phyloP scores from a whole-genome alignment of 2,888 invertebrate genomes.

The Tanytarsus gracilentus region DNA sequence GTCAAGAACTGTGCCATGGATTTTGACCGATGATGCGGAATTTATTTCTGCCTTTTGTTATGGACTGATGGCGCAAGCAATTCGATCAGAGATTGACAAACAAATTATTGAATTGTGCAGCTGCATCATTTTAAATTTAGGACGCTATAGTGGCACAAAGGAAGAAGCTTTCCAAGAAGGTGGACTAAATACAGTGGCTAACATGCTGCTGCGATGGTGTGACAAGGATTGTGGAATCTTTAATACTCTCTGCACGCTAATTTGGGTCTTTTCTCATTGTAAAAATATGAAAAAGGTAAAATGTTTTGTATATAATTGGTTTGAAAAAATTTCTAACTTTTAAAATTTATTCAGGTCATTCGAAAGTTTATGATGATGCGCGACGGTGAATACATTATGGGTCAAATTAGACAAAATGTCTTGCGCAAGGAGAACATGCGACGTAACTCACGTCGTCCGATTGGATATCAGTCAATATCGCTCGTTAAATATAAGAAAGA shows the following conservation, averaged over 20 bases:
- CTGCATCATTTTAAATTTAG: slow-evolving; percentile 55
- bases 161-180: slow-evolving; percentile 53
- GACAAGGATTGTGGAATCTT: slow-evolving; percentile 57
- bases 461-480: slow-evolving; percentile 24
- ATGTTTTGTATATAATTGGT: neutral
- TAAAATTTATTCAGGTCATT: slow-evolving; percentile 37
- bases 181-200: slow-evolving; percentile 51
- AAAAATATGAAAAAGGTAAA: slow-evolving; percentile 38
- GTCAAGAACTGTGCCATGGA: slow-evolving; percentile 41
- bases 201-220: slow-evolving; percentile 57
- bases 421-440: slow-evolving; percentile 44
- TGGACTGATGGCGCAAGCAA: slow-evolving; percentile 43
- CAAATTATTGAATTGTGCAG: slow-evolving; percentile 42
- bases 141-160: slow-evolving; percentile 53
- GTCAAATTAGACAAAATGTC: slow-evolving; percentile 42
- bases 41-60: slow-evolving; percentile 42
- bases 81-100: slow-evolving; percentile 43
- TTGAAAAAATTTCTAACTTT: neutral
- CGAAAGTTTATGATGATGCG: slow-evolving; percentile 40
- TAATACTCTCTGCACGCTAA: slow-evolving; percentile 54
- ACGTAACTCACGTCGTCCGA: slow-evolving; percentile 37
- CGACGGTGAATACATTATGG: slow-evolving; percentile 36
- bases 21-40: slow-evolving; percentile 39
- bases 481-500: slow-evolving; percentile 22
- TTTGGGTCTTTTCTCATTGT: slow-evolving; percentile 53